Percentiles rank a stretch among this genome's conserved stretches.
Evolutionary conservation across 2,113 vertebrate genomes (phyloP).

Genomic region (Labrus mixtus): DNA sequence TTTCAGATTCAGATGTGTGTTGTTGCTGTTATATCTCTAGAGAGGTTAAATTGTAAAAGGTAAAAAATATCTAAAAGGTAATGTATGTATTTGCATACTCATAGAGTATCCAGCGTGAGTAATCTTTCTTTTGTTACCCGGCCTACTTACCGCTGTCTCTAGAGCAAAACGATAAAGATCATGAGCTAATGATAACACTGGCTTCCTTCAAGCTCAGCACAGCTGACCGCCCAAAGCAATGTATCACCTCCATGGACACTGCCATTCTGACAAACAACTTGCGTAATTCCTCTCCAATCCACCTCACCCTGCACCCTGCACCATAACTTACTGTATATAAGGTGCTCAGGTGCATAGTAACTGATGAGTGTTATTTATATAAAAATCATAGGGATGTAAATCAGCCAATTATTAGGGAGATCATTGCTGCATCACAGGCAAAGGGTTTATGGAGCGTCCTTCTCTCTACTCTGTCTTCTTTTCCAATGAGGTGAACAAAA

Average conservation of each 20-base stretch:
- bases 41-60: conserved; percentile 11
- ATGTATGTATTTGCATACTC: conserved; percentile 43
- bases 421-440: conserved; percentile 58
- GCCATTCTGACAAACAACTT: conserved; percentile 67
- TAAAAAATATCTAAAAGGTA: conserved; percentile 11
- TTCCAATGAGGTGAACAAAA: conserved; percentile 52
- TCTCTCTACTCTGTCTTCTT: conserved; percentile 66
- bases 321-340: conserved; percentile 60
- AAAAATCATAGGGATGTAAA: conserved; percentile 71
- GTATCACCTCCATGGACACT: conserved; percentile 41
- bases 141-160: conserved; percentile 35
- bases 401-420: conserved; percentile 74
- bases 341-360: conserved; percentile 77
- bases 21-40: conserved; percentile 15
- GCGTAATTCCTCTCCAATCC: conserved; percentile 48
- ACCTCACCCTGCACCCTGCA: conserved; percentile 40
- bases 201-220: conserved; percentile 50
- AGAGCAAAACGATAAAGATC: conserved; percentile 68
- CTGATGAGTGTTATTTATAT: conserved; percentile 78
- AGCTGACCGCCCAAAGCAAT: conserved; percentile 61
- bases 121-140: conserved; percentile 45
- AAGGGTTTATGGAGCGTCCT: conserved; percentile 73
- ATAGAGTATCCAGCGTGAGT: conserved; percentile 25
- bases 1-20: conserved; percentile 4
- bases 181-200: conserved; percentile 56